Evolutionary conservation across 1,140 invertebrate species (phyloP).

Genomic region (Bombus pyrosoma): DNA sequence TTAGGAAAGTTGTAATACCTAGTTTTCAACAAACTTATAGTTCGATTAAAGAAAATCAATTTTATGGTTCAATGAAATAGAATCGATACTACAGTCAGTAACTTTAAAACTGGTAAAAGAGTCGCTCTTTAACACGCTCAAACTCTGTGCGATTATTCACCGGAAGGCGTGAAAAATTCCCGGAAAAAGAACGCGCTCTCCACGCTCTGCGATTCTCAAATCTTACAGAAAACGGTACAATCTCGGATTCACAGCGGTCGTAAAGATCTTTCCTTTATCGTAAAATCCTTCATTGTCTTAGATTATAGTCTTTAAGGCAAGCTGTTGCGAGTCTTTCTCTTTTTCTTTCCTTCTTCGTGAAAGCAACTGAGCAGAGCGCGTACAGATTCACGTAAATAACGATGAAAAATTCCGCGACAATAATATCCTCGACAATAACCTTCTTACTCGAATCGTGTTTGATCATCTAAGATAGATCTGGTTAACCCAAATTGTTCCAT

Average conservation of each 20-base stretch:
- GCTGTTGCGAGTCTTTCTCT: not conserved
- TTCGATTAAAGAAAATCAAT: not conserved
- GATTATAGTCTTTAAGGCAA: not conserved
- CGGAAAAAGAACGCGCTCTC: not conserved
- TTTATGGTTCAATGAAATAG: not conserved
- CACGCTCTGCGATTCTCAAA: not conserved
- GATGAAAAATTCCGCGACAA: not conserved
- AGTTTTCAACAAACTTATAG: too few relatives aligned
- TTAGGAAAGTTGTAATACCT: too few relatives aligned
- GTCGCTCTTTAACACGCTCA: not conserved
- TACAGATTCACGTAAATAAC: not conserved
- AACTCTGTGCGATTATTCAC: not conserved
- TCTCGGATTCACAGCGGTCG: not conserved
- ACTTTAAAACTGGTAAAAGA: not conserved
- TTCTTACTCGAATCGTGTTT: too few relatives aligned
- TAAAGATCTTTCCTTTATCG: not conserved
- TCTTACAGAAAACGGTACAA: not conserved
- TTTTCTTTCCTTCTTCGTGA: not conserved
- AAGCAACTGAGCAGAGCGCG: not conserved
- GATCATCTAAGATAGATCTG: not conserved
- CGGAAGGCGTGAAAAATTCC: not conserved
- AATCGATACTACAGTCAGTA: not conserved
- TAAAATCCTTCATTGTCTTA: slow-evolving; percentile 6
- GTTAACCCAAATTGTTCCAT: not conserved
- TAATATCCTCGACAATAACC: not conserved